Conservation (phyloP, 1,140 invertebrate species). For the Acromyrmex heyeri region DNA sequence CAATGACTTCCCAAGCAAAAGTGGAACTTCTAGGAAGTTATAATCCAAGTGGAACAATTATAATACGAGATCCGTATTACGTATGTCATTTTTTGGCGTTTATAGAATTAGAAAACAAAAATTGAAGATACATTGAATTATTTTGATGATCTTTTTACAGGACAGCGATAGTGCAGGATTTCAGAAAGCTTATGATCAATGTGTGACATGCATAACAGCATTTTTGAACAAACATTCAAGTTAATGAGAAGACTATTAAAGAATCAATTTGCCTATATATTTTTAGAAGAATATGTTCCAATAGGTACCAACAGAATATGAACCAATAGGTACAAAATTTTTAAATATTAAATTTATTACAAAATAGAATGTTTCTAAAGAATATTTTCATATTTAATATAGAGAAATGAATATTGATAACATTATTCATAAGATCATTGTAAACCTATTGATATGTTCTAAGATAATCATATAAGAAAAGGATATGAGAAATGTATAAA, state of each 20-base stretch:
- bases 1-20: slow-evolving; percentile 89
- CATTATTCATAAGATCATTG: neutral
- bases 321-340: neutral
- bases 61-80: slow-evolving; percentile 96
- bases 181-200: slow-evolving; percentile 91
- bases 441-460: neutral
- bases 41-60: slow-evolving; percentile 91
- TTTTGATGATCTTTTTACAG: slow-evolving; percentile 80
- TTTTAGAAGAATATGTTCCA: slow-evolving; percentile 2
- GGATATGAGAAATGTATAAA: no score
- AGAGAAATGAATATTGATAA: slow-evolving; percentile 2
- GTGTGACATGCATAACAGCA: slow-evolving; percentile 89
- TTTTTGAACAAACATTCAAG: slow-evolving; percentile 85
- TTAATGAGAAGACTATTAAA: slow-evolving; percentile 8
- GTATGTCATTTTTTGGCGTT: slow-evolving; percentile 85
- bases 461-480: no score
- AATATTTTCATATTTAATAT: neutral
- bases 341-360: neutral
- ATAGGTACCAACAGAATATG: neutral
- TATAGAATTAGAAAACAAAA: neutral
- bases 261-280: neutral
- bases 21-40: slow-evolving; percentile 92
- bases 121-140: slow-evolving; percentile 29
- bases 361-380: neutral
- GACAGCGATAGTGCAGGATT: slow-evolving; percentile 89